phyloP scores from a whole-genome alignment of 2,113 vertebrate genomes.

The Nematolebias whitei region DNA sequence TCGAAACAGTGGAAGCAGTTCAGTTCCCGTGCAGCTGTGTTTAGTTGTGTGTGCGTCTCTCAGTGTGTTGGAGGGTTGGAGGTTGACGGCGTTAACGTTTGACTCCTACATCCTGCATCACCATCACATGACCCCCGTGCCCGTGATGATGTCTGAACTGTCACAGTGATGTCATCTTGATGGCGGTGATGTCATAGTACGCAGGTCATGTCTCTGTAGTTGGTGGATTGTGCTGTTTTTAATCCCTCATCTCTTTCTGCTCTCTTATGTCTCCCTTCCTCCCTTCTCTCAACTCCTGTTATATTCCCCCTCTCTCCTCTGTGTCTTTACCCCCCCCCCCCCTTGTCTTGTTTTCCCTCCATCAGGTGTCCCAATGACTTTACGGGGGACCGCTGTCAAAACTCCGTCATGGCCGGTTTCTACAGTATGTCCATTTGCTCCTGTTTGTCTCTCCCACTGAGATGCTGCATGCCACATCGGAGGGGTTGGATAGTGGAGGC shows the following conservation, averaged over 20 bases:
- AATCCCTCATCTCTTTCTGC: constrained; percentile 70
- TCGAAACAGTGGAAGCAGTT: background rate
- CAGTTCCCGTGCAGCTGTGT: constrained; percentile 1
- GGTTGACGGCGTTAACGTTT: constrained; percentile 25
- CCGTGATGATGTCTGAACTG: constrained; percentile 67
- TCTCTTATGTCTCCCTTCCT: constrained; percentile 62
- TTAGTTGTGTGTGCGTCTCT: constrained; percentile 11
- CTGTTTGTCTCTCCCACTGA: constrained; percentile 72
- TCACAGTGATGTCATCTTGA: constrained; percentile 65
- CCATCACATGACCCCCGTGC: constrained; percentile 62
- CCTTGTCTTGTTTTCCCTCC: constrained; percentile 82
- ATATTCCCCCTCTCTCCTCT: constrained; percentile 31
- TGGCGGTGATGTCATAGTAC: constrained; percentile 60
- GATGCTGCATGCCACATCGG: constrained; percentile 70
- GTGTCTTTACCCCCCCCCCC: constrained; percentile 53
- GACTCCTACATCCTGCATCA: constrained; percentile 36
- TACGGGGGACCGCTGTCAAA: constrained; percentile 99
- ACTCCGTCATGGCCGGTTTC: constrained; percentile 99
- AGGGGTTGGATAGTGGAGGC: constrained; percentile 43
- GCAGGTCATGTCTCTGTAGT: constrained; percentile 61
- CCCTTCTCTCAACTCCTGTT: constrained; percentile 51
- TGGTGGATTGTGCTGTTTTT: constrained; percentile 77
- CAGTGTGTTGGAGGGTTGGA: constrained; percentile 24
- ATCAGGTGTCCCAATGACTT: constrained; percentile 99
- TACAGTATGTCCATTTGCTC: constrained; percentile 98